Base-by-base conservation (phyloP, 2,888 invertebrate species). In the Ptilodon capucinus region DNA sequence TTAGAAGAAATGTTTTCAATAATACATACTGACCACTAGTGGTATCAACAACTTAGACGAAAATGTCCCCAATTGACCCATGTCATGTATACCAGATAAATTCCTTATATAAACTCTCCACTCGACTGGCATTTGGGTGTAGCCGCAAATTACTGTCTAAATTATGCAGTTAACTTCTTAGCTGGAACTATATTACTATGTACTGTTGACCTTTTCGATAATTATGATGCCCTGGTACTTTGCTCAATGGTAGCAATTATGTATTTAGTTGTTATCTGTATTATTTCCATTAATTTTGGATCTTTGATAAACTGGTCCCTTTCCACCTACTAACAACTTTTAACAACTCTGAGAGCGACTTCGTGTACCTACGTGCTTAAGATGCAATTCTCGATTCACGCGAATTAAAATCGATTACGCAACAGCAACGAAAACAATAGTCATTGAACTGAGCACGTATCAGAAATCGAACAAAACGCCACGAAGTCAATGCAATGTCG, bases 401-500 rank as follows among this genome's bases (percentile, higher is more conserved):
- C n/a, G n/a, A n/a, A 21, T 35, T 11, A 21, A n/a, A 25, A 13
- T 18, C 7, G 30, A 11, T 40, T 19, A 9, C 16, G 21, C 9
- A 28, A 41, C 5, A 21, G 17, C 19, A 18, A 23, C 16, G 18
- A 41, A 40, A 35, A 45, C 28, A 51, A 44, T 46, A 48, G n/a
- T n/a, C n/a, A n/a, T n/a, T n/a, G 39, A 46, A 35, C 35, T 38
- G 40, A 44, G 45, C 53, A 36, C 36, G 60, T 73, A 74, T 79
- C 70, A 71, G 56, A 64, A 65, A 72, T 74, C 78, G 74, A 74
- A 82, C 79, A 83, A 77, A 83, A 80, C 72, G 80, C 61, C 78
- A 81, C 82, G 81, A 86, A 86, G 86, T 84, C 85, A 79, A 82
- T 81, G 75, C 77, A 76, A 81, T 76, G 81, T 78, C 79, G 67